Evolutionary conservation across 1,140 invertebrate genomes (phyloP).

Genomic region (Bombyx mandarina): DNA sequence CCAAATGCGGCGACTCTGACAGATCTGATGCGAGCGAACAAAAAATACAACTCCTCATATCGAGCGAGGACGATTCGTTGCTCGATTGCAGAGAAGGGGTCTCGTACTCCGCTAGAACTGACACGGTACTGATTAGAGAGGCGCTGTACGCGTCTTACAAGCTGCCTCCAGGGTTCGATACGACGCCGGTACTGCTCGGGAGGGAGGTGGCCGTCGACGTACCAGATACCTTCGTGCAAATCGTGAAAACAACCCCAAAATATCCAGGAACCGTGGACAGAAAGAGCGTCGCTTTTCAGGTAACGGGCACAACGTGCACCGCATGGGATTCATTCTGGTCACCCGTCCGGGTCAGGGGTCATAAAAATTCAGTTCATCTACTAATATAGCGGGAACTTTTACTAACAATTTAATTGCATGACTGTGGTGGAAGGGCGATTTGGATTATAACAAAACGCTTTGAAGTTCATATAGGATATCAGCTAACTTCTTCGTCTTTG

Average conservation of each 20-base stretch:
- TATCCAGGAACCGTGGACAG: conserved; percentile 75
- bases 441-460: no score
- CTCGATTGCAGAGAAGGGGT: conserved; percentile 63
- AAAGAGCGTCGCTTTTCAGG: conserved; percentile 61
- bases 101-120: conserved; percentile 56
- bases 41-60: conserved; percentile 64
- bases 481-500: no score
- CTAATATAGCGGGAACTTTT: no score
- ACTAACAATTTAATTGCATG: no score
- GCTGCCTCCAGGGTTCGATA: conserved; percentile 56
- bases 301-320: conserved; percentile 50
- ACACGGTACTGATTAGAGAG: conserved; percentile 63
- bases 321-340: conserved; percentile 15
- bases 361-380: no score
- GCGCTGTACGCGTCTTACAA: conserved; percentile 62
- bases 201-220: conserved; percentile 83
- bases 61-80: conserved; percentile 63
- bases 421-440: no score
- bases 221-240: conserved; percentile 81
- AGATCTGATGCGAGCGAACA: conserved; percentile 56
- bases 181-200: conserved; percentile 69
- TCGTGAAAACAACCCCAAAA: conserved; percentile 81
- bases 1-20: conserved; percentile 57
- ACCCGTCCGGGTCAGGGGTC: no score
- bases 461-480: no score